Evolutionary conservation across 2,113 vertebrate genomes (phyloP).

Genomic region (Xenopus laevis): DNA sequence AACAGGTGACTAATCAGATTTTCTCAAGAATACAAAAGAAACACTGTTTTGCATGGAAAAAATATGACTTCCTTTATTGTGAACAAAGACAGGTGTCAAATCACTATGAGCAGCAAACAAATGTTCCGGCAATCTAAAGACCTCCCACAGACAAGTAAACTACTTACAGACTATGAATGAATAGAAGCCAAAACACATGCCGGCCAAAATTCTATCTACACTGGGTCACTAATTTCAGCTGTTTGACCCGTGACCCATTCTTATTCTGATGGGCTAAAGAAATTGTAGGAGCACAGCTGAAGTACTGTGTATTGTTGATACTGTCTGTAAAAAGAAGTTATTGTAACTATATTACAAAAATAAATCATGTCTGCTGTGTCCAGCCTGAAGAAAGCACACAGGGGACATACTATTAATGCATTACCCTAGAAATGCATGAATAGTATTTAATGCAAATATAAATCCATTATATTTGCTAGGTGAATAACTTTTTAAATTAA

Average conservation of each 20-base stretch:
- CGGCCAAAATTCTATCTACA: constrained; percentile 1
- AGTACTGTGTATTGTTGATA: no score
- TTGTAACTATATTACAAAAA: no score
- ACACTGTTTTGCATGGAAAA: constrained; percentile 4
- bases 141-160: constrained; percentile 17
- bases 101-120: constrained; percentile 14
- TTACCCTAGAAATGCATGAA: no score
- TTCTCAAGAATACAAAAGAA: constrained; percentile 13
- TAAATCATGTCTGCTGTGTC: no score
- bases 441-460: no score
- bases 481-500: no score
- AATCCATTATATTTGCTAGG: no score
- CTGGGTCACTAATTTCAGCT: constrained; percentile 28
- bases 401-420: no score
- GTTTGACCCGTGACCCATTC: constrained; percentile 11
- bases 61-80: constrained; percentile 3
- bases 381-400: no score
- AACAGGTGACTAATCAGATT: constrained; percentile 18
- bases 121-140: constrained; percentile 3
- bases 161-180: constrained; percentile 14
- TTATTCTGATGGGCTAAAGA: constrained; percentile 10
- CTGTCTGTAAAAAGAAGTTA: no score
- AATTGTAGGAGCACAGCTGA: constrained; percentile 25
- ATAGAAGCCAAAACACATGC: constrained; percentile 13
- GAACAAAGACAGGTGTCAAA: constrained; percentile 22